Evolutionary conservation across 2,888 invertebrate species (phyloP).

Genomic region (Sepiola atlantica): DNA sequence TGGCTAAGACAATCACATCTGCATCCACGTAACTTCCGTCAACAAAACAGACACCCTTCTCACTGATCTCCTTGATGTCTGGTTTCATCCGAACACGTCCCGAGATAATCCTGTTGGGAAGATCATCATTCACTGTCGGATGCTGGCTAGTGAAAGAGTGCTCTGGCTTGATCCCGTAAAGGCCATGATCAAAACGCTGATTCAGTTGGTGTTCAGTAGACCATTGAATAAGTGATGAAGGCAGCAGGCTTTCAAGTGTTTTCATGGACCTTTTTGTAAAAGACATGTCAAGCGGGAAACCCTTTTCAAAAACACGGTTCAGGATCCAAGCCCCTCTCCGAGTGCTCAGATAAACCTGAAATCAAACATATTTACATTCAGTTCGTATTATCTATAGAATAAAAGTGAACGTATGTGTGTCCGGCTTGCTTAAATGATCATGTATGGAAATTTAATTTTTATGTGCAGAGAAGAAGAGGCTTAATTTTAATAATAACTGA

Average conservation of each 20-base stretch:
- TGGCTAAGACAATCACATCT: constrained; percentile 72
- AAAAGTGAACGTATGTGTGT: too few relatives aligned
- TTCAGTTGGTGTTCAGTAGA: constrained; percentile 57
- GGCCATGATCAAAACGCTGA: constrained; percentile 71
- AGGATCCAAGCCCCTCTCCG: constrained; percentile 75
- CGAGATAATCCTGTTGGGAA: constrained; percentile 73
- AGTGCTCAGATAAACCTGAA: constrained; percentile 75
- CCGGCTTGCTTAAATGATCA: too few relatives aligned
- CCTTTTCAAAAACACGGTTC: constrained; percentile 68
- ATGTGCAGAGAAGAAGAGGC: too few relatives aligned
- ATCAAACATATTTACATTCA: not conserved
- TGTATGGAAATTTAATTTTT: too few relatives aligned
- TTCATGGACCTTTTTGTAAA: constrained; percentile 50
- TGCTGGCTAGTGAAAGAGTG: constrained; percentile 66
- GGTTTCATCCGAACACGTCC: constrained; percentile 72
- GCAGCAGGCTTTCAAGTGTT: fast-evolving
- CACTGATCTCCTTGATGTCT: constrained; percentile 64
- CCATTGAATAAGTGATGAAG: not conserved
- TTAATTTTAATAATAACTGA: too few relatives aligned
- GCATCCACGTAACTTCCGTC: constrained; percentile 69
- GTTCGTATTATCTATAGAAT: too few relatives aligned
- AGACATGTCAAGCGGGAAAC: constrained; percentile 66
- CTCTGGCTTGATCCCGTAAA: constrained; percentile 73
- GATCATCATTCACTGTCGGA: constrained; percentile 75
- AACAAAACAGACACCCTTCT: constrained; percentile 67